phyloP scores from a whole-genome alignment of 2,113 vertebrate genomes.

The Pachycephala philippinensis region DNA sequence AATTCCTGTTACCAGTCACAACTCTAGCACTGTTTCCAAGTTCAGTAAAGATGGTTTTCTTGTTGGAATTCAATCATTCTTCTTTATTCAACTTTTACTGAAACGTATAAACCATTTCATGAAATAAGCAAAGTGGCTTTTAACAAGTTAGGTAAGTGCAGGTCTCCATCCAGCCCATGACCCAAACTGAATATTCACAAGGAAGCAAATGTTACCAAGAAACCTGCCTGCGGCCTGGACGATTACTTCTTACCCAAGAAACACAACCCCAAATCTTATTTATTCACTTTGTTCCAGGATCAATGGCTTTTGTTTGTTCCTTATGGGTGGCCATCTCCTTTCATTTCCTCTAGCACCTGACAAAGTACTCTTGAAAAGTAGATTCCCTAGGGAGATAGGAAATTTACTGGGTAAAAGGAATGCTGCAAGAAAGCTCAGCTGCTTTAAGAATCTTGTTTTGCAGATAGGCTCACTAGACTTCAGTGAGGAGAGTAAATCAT shows the following conservation, averaged over 20 bases:
- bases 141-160: neutral
- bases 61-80: neutral
- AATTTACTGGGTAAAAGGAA: neutral
- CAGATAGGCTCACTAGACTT: neutral
- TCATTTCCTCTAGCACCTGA: neutral
- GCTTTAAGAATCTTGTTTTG: neutral
- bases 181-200: neutral
- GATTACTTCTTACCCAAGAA: neutral
- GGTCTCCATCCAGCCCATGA: neutral
- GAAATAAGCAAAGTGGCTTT: neutral
- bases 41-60: neutral
- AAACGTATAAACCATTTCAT: neutral
- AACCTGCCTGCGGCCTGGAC: neutral
- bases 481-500: neutral
- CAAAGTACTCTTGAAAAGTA: neutral
- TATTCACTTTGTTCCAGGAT: neutral
- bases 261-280: neutral
- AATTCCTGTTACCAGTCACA: neutral
- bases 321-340: neutral
- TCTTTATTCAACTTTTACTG: neutral
- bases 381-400: neutral
- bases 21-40: neutral
- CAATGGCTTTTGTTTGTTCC: neutral
- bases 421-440: neutral
- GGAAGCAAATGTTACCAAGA: neutral